Evolutionary conservation across 1,140 invertebrate genomes (phyloP).

Genomic region (Brachionus sp.): DNA sequence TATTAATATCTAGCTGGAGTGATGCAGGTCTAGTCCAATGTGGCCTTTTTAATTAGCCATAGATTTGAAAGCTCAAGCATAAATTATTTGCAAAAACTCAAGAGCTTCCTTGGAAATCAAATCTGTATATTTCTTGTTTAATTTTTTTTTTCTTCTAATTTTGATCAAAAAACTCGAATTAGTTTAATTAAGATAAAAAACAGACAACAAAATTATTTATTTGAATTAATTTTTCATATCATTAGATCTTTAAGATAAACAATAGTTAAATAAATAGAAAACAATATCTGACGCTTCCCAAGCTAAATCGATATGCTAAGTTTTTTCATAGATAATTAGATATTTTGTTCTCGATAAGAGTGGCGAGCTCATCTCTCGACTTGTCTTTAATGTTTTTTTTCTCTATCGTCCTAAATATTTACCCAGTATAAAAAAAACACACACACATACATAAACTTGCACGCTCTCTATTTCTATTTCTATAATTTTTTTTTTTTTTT

Average conservation of each 20-base stretch:
- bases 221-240: too few species aligned
- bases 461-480: too few species aligned
- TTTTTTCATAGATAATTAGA: not conserved
- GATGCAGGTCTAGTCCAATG: too few species aligned
- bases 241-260: not conserved
- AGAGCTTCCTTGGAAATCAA: too few species aligned
- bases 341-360: not conserved
- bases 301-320: not conserved
- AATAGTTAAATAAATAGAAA: not conserved
- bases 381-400: not conserved
- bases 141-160: not conserved
- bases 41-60: too few species aligned
- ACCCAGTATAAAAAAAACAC: not conserved
- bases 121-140: too few species aligned
- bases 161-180: not conserved
- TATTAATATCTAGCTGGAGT: too few species aligned
- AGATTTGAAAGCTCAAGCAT: not conserved
- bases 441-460: not conserved
- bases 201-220: not conserved
- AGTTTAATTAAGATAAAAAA: not conserved
- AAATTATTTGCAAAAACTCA: not conserved
- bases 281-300: not conserved
- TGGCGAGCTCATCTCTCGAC: not conserved
- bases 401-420: not conserved
- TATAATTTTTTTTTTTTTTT: not conserved